phyloP scores from a whole-genome alignment of 2,797 vertebrate genomes.

The Cirrhinus molitorella region DNA sequence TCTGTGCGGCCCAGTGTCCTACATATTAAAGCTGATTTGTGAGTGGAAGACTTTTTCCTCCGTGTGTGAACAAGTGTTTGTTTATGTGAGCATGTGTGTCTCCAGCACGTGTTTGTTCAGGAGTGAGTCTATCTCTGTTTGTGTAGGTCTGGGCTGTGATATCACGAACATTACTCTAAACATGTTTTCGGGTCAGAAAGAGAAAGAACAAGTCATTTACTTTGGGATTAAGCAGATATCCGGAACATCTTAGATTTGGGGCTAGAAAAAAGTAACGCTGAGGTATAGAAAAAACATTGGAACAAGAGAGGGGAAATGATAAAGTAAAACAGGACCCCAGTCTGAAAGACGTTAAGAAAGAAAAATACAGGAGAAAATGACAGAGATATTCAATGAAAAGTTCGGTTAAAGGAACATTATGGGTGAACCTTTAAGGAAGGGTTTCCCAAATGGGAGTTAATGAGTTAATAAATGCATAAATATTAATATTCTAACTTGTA shows the following conservation, averaged over 20 bases:
- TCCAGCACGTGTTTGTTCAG: neutral
- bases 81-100: slow-evolving; percentile 17
- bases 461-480: too few relatives aligned
- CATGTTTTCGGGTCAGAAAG: slow-evolving; percentile 31
- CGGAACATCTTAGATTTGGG: slow-evolving; percentile 15
- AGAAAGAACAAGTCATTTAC: slow-evolving; percentile 69
- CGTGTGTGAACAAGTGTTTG: slow-evolving; percentile 26
- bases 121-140: slow-evolving; percentile 42
- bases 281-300: neutral
- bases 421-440: neutral
- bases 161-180: slow-evolving; percentile 5
- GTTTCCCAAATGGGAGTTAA: neutral
- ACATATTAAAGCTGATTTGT: slow-evolving; percentile 51
- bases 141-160: neutral
- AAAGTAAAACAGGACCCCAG: neutral
- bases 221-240: slow-evolving; percentile 63
- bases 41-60: slow-evolving; percentile 22
- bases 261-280: neutral
- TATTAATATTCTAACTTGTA: neutral
- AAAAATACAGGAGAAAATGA: slow-evolving; percentile 49
- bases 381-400: neutral
- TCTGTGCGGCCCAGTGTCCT: slow-evolving; percentile 27
- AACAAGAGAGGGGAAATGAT: neutral
- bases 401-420: neutral
- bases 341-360: slow-evolving; percentile 26